Conservation (phyloP, 2,797 vertebrate genomes). For the Lacerta viridis region DNA sequence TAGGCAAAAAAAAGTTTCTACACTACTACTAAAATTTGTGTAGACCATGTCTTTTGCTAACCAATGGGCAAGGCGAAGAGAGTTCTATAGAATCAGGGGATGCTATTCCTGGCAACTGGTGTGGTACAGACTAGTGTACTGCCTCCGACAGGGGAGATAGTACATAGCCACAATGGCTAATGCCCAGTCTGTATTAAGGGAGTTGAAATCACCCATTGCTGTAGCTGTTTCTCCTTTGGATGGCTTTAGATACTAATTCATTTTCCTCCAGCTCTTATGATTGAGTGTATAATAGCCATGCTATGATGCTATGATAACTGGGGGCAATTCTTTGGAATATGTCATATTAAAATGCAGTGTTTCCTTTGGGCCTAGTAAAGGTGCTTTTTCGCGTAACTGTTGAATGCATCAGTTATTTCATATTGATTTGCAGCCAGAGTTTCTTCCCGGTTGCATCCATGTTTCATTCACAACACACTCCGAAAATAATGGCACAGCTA, state of each 20-base stretch:
- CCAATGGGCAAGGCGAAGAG: too few relatives aligned
- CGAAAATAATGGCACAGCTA: slow-evolving; percentile 79
- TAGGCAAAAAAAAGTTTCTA: too few relatives aligned
- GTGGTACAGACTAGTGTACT: too few relatives aligned
- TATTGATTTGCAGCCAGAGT: slow-evolving; percentile 71
- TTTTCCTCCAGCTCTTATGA: background rate
- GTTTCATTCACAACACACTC: slow-evolving; percentile 72
- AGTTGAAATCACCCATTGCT: too few relatives aligned
- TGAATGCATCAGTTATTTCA: slow-evolving; percentile 72
- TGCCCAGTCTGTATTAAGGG: too few relatives aligned
- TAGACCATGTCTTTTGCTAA: too few relatives aligned
- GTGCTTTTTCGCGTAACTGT: slow-evolving; percentile 69
- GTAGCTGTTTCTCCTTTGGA: too few relatives aligned
- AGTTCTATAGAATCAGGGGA: too few relatives aligned
- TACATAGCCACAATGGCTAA: too few relatives aligned
- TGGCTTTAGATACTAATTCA: background rate
- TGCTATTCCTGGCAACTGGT: too few relatives aligned
- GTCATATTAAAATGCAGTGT: slow-evolving; percentile 2
- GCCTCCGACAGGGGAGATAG: too few relatives aligned
- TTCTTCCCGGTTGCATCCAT: slow-evolving; percentile 68
- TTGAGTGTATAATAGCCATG: background rate
- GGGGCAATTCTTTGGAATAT: background rate
- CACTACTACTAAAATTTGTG: too few relatives aligned
- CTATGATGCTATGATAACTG: background rate
- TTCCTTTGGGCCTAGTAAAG: slow-evolving; percentile 49